Evolutionary conservation across 1,140 invertebrate species (phyloP), one percentile per base, ranked within the genome.

Genomic region (Dendroctonus valens): DNA sequence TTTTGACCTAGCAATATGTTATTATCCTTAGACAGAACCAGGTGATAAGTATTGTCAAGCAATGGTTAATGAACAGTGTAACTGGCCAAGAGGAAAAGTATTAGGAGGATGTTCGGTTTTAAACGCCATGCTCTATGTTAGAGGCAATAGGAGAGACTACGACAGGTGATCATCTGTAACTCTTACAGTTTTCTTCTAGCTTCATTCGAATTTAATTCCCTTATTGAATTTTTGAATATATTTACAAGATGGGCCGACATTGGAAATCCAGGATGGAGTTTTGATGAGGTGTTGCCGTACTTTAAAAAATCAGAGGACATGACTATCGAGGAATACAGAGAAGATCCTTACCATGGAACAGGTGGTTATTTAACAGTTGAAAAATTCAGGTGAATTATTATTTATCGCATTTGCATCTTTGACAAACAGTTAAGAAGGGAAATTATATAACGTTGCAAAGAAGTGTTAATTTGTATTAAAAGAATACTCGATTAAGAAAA

Each of bases 71-170:
- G 61, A 52, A 41, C 81, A 90, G 37, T 92, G 91, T 74, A 88
- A 86, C 66, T 93, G 91, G 91, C 92, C 91, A 0, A 84, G 91
- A 57, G 92, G 91, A 48, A 92, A 93, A 79, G 86, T 91, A 2
- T 75, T 93, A 6, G 95, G 95, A 0, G 96, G 96, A 0, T 94
- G 91, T 1, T 89, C 87, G 6, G 91, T 92, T 0, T 78, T 93
- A 0, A 94, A 93, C 69, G 92, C 91, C 0, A 93, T 98, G 95
- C 84, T 96, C 0, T 97, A 97, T 77, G 88, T 97, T 3, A 81
- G 96, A 61, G 96, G 96, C 0, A 96, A 97, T 80, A 85, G 87
- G 59, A 81, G 86, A 2, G 94, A 98, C 76, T 98, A 88, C 73
- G 92, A 98, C 76, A 65, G 84, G 11, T 97, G 93, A 92, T 7